These are phyloP conservation scores for Istiophorus platypterus DNA, from an alignment of 2,113 vertebrate genomes.

Conservation along the genomic window DNA sequence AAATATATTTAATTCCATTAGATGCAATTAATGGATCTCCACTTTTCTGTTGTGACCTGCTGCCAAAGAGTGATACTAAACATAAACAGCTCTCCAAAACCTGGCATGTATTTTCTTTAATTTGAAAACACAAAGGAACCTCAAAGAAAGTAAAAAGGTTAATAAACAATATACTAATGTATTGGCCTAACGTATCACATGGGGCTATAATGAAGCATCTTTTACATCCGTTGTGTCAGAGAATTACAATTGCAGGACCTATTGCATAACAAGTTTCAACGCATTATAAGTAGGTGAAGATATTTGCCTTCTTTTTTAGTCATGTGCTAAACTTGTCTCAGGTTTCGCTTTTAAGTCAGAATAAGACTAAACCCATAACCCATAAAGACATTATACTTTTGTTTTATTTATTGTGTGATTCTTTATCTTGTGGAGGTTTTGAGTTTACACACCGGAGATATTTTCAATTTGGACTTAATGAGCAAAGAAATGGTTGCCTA, in stretches of 20 bases:
- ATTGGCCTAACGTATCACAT: background rate
- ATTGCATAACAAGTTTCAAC: background rate
- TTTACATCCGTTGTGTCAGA: slow-evolving; percentile 7
- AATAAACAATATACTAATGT: background rate
- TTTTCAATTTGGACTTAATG: background rate
- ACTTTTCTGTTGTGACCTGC: slow-evolving; percentile 2
- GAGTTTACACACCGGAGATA: background rate
- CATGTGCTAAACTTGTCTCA: background rate
- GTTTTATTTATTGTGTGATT: no score
- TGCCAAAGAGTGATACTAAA: background rate
- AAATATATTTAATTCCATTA: slow-evolving; percentile 42
- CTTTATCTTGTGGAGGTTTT: background rate
- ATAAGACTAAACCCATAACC: background rate
- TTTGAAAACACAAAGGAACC: background rate
- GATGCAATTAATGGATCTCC: slow-evolving; percentile 33
- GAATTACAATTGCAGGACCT: background rate
- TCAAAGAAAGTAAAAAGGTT: background rate
- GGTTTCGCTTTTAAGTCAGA: background rate
- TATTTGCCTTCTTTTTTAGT: background rate
- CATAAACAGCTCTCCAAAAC: background rate
- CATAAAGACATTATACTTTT: background rate
- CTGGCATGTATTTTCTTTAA: background rate
- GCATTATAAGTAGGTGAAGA: background rate
- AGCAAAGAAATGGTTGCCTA: no score
- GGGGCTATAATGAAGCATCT: background rate